These are phyloP conservation scores for Bembecia ichneumoniformis DNA, from an alignment of 2,888 invertebrate genomes.

Conservation along the genomic window DNA sequence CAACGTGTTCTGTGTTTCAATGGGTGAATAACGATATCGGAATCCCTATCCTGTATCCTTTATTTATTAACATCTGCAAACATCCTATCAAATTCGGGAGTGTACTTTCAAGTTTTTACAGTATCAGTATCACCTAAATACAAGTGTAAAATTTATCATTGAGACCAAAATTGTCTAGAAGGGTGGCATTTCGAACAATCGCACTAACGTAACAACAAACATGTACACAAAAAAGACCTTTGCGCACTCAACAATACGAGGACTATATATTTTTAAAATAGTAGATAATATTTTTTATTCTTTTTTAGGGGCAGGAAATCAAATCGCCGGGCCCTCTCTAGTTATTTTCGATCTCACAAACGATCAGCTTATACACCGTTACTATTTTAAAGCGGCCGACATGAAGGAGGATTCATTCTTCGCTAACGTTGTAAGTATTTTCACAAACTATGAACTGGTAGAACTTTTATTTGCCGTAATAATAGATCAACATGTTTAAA, in stretches of 20 bases:
- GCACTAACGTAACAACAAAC: too few relatives aligned
- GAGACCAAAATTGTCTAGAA: too few relatives aligned
- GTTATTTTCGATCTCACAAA: conserved; percentile 83
- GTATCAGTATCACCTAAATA: too few relatives aligned
- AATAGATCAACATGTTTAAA: conserved; percentile 1
- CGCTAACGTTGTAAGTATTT: conserved; percentile 79
- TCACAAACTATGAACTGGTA: not conserved
- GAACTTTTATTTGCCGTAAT: conserved; percentile 1
- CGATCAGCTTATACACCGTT: conserved; percentile 78
- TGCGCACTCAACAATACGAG: conserved; percentile 1
- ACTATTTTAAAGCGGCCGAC: conserved; percentile 76
- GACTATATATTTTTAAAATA: not conserved
- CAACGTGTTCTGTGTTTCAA: too few relatives aligned
- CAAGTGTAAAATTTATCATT: too few relatives aligned
- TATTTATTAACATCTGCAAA: too few relatives aligned
- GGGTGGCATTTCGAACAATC: too few relatives aligned
- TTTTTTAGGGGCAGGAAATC: conserved; percentile 56
- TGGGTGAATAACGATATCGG: too few relatives aligned
- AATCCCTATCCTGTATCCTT: too few relatives aligned
- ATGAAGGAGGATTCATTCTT: conserved; percentile 84
- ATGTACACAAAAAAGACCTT: too few relatives aligned
- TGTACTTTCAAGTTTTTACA: too few relatives aligned
- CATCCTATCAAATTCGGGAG: too few relatives aligned
- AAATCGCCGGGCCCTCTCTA: conserved; percentile 75
- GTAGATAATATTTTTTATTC: not conserved